Percentiles rank a stretch among this genome's conserved stretches.
Conservation (phyloP, 2,797 vertebrate species). For the Gymnothorax javanicus region DNA sequence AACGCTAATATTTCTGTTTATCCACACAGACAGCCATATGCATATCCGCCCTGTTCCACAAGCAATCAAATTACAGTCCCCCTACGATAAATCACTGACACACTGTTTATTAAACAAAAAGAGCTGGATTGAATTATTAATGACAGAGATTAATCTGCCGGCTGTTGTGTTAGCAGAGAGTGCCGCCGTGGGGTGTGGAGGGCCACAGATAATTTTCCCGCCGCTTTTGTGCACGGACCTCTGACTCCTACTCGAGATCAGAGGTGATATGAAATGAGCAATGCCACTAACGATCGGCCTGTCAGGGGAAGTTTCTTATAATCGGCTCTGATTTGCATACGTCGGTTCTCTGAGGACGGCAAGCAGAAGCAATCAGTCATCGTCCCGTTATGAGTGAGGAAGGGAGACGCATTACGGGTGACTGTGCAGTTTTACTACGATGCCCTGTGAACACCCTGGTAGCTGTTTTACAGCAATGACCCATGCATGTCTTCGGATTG, state of each 20-base stretch:
- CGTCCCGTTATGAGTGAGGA: neutral
- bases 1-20: conserved; percentile 43
- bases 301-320: conserved; percentile 11
- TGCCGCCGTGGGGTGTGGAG: conserved; percentile 17
- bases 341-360: neutral
- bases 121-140: conserved; percentile 81
- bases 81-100: conserved; percentile 87
- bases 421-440: too few species aligned
- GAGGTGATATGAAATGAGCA: conserved; percentile 20
- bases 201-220: conserved; percentile 23
- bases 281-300: conserved; percentile 11
- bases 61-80: conserved; percentile 59
- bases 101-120: conserved; percentile 93
- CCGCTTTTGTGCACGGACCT: conserved; percentile 17
- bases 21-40: conserved; percentile 33
- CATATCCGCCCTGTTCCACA: conserved; percentile 30
- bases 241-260: neutral
- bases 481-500: too few species aligned
- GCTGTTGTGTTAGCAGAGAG: conserved; percentile 28
- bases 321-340: conserved; percentile 25
- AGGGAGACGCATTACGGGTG: too few species aligned
- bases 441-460: too few species aligned
- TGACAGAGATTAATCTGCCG: conserved; percentile 67
- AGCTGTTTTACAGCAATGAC: too few species aligned
- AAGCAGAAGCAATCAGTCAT: neutral